phyloP scores from a whole-genome alignment of 1,140 invertebrate species.

The Pachypeltis micranthus region DNA sequence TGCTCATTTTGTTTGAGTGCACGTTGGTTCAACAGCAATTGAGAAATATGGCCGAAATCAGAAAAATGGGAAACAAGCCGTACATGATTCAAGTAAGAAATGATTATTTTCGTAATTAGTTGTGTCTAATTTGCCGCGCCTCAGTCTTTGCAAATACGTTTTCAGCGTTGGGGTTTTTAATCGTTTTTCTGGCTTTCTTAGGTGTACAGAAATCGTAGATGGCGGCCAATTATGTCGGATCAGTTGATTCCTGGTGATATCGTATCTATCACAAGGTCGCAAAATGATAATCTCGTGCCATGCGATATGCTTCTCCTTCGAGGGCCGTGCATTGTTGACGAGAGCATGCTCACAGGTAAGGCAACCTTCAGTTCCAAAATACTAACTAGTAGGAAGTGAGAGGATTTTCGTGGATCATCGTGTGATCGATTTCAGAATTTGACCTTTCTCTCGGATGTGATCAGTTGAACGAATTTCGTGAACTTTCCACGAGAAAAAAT shows the following conservation, averaged over 20 bases:
- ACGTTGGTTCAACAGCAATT: slow-evolving; percentile 97
- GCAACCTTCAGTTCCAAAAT: no score
- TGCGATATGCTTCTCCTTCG: slow-evolving; percentile 91
- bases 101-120: background rate
- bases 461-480: no score
- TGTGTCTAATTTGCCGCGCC: slow-evolving; percentile 8
- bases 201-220: slow-evolving; percentile 87
- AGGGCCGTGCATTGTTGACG: slow-evolving; percentile 92
- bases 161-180: background rate
- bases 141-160: background rate
- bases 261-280: slow-evolving; percentile 80
- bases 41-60: slow-evolving; percentile 96
- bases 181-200: slow-evolving; percentile 34
- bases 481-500: no score
- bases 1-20: slow-evolving; percentile 96
- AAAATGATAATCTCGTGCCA: slow-evolving; percentile 85
- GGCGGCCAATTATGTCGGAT: slow-evolving; percentile 76
- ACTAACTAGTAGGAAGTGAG: no score
- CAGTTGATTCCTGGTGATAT: slow-evolving; percentile 93
- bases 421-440: no score
- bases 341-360: slow-evolving; percentile 90
- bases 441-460: no score
- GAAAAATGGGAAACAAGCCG: slow-evolving; percentile 99
- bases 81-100: slow-evolving; percentile 62
- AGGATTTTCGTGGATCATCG: no score